Evolutionary conservation across 37 sponge, comb jelly and placozoan species (phyloP), one percentile per base, ranked within the genome.

Genomic region (Oopsacas minuta): DNA sequence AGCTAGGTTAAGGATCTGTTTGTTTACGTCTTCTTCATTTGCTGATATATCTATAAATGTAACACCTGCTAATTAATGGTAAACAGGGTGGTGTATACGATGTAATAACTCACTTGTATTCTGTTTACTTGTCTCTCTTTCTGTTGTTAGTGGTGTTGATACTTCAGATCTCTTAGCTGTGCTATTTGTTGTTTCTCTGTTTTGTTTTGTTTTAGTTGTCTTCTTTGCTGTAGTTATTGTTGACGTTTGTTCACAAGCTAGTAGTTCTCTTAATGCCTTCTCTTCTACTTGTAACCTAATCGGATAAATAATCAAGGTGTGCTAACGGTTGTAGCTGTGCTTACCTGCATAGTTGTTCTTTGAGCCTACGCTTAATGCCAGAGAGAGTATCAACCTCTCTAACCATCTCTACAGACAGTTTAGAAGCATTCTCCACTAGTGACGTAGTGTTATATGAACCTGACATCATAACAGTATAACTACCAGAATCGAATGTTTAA

Each of bases 231-330:
- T 25, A 20, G 22, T 10, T 10, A 12, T 25, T 61, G 7, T 61
- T 61, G 75, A 7, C 28, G 75, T 61, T 25, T 20, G 7, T n/a
- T 61, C 28, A 12, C 75, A 61, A 61, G 30, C 75, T 34, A 20
- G 75, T n/a, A 61, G 22, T n/a, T 61, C 75, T 61, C 75, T 61
- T 3, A 61, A 25, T 7, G 75, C 75, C 28, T 61, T 61, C 30
- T 61, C 75, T n/a, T 61, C 75, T n/a, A 61, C 75, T 61, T 61
- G 75, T n/a, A 61, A 34, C 28, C 75, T 61, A 61, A 25, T 32
- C 15, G 49, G 49, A 42, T 42, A 42, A 42, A 42, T 17, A 8
- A 17, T 15, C 49, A 42, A 42, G 49, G 49, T 15, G 15, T 42
- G 12, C 49, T 17, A 42, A 42, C n/a, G n/a, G 49, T 42, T 42